phyloP scores from a whole-genome alignment of 2,888 invertebrate species.

The Eristalis arbustorum region DNA sequence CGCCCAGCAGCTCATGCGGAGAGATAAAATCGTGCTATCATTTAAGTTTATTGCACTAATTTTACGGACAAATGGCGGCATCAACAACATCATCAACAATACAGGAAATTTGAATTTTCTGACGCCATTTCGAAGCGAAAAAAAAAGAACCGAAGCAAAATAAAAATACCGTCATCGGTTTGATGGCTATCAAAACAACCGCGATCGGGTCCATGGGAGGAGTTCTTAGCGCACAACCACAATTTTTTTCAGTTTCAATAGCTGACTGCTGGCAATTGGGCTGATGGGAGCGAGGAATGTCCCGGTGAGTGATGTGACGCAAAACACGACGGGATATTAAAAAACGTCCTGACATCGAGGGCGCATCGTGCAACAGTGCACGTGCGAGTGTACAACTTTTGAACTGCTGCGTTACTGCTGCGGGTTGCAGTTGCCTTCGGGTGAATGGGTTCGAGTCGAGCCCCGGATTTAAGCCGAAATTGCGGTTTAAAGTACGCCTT shows the following conservation, averaged over 20 bases:
- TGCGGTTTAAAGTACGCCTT: background rate
- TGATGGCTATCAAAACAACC: conserved; percentile 16
- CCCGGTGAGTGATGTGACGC: background rate
- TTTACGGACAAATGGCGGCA: conserved; percentile 28
- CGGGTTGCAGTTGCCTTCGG: background rate
- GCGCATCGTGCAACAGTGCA: background rate
- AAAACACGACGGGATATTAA: conserved; percentile 16
- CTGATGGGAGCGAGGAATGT: background rate
- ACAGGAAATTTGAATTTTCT: conserved; percentile 30
- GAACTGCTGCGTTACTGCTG: background rate
- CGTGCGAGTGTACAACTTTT: background rate
- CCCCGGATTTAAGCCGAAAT: background rate
- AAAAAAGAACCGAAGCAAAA: background rate
- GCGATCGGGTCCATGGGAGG: background rate
- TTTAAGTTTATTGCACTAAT: conserved; percentile 44
- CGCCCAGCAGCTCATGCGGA: background rate
- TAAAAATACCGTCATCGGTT: conserved; percentile 4
- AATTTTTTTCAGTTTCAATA: background rate
- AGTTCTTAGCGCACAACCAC: background rate
- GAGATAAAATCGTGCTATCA: conserved; percentile 9
- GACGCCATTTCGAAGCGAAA: conserved; percentile 10
- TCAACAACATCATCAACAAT: conserved; percentile 41
- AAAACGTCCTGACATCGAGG: conserved; percentile 33
- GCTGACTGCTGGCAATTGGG: background rate
- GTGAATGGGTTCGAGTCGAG: background rate